Conservation (phyloP, 2,888 invertebrate species). For the Atrina japonica region DNA sequence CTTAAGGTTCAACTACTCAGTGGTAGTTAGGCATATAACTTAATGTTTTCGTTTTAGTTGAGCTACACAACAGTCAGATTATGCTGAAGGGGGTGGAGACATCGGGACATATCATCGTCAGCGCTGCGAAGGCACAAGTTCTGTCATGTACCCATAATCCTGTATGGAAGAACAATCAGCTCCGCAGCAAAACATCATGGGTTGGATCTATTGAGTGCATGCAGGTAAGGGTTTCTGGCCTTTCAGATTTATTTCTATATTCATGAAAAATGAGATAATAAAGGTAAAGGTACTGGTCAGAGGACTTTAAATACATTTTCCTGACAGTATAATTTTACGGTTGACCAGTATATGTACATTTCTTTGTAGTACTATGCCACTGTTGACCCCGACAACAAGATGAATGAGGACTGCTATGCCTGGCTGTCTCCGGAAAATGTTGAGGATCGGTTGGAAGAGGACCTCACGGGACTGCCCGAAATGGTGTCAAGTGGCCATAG, state of each 20-base stretch:
- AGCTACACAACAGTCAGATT: constrained; percentile 93
- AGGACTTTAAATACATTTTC: too few relatives aligned
- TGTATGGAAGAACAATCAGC: constrained; percentile 91
- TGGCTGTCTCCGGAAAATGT: constrained; percentile 88
- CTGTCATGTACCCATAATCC: constrained; percentile 93
- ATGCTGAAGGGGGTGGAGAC: constrained; percentile 98
- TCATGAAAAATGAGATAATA: neutral
- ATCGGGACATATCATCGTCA: constrained; percentile 97
- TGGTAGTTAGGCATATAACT: too few relatives aligned
- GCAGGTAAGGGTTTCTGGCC: constrained; percentile 85
- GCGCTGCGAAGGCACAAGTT: constrained; percentile 97
- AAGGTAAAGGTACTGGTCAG: neutral
- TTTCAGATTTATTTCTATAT: neutral
- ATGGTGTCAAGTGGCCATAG: constrained; percentile 92
- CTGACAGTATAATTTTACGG: too few relatives aligned
- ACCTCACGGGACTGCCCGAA: constrained; percentile 74
- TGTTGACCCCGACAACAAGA: constrained; percentile 87
- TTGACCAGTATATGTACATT: too few relatives aligned
- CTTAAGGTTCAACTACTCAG: too few relatives aligned
- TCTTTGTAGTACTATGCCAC: constrained; percentile 93
- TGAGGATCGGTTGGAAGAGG: constrained; percentile 71
- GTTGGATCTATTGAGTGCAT: constrained; percentile 96
- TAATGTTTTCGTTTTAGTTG: too few relatives aligned
- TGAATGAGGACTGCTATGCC: constrained; percentile 88
- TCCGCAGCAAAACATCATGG: constrained; percentile 98